A percentile compares a stretch with the other conserved stretches of the same genome.
These are phyloP conservation scores for Allobates femoralis DNA, from an alignment of 2,797 vertebrate genomes.

Conservation along the genomic window DNA sequence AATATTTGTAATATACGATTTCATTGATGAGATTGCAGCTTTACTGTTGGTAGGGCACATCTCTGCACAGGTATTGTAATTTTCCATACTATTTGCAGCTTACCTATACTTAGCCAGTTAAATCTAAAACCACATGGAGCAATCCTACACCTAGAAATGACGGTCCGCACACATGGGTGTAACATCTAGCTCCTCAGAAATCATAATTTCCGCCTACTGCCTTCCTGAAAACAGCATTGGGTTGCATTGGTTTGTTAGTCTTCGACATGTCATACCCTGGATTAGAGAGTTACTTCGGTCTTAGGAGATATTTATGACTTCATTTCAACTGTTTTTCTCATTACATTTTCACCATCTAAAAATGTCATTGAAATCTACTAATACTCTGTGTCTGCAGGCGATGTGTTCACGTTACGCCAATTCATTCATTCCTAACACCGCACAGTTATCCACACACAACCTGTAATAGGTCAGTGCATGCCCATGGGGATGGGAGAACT, in stretches of 20 bases:
- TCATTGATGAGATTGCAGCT: too few species aligned
- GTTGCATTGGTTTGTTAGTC: not conserved
- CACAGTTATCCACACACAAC: slow-evolving; percentile 13
- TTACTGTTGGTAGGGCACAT: too few species aligned
- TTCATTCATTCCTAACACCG: slow-evolving; percentile 1
- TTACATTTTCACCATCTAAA: not conserved
- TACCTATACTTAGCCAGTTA: not conserved
- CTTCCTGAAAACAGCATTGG: not conserved
- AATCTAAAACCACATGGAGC: not conserved
- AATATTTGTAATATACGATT: not conserved
- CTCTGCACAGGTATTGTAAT: too few species aligned
- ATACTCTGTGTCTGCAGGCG: not conserved
- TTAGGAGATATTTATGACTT: not conserved
- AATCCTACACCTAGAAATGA: not conserved
- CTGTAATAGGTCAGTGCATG: not conserved
- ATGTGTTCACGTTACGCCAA: not conserved
- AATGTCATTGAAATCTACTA: not conserved
- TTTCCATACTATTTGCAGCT: too few species aligned
- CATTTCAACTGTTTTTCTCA: not conserved
- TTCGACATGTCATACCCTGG: not conserved
- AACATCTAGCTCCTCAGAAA: too few species aligned
- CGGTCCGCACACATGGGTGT: not conserved
- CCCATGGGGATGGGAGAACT: slow-evolving; percentile 31
- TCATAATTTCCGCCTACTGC: not conserved
- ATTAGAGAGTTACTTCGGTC: not conserved